phyloP scores from a whole-genome alignment of 1,140 invertebrate species.

The Coelopa frigida region DNA sequence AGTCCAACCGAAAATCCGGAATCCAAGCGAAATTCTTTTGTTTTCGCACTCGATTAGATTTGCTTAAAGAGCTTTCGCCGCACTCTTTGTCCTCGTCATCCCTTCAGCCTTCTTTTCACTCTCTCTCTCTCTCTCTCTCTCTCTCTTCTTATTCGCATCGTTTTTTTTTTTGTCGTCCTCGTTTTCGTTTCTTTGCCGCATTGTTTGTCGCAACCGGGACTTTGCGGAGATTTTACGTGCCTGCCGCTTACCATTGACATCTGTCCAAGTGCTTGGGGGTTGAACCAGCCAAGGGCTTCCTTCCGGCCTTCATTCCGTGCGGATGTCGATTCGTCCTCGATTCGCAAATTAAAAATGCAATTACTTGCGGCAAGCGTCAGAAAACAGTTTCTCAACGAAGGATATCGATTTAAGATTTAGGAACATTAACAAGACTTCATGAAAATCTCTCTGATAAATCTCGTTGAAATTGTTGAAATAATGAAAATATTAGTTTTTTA shows the following conservation, averaged over 20 bases:
- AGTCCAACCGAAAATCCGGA: too few species aligned
- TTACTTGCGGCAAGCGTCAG: slow-evolving; percentile 10
- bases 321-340: slow-evolving; percentile 3
- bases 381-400: not conserved
- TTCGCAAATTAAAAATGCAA: slow-evolving; percentile 14
- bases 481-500: too few species aligned
- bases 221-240: too few species aligned
- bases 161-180: slow-evolving; percentile 9
- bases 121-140: too few species aligned
- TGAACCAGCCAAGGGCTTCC: not conserved
- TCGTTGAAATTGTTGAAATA: too few species aligned
- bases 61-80: slow-evolving; percentile 16
- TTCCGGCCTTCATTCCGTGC: not conserved
- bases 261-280: slow-evolving; percentile 9
- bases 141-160: too few species aligned
- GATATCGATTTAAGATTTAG: not conserved
- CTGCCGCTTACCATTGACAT: slow-evolving; percentile 15
- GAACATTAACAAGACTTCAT: too few species aligned
- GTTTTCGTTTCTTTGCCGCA: slow-evolving; percentile 6
- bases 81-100: too few species aligned
- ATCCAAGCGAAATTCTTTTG: slow-evolving; percentile 13
- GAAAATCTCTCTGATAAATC: too few species aligned
- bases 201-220: too few species aligned
- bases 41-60: slow-evolving; percentile 19
- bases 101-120: too few species aligned